Percentiles rank a stretch among this genome's conserved stretches.
Evolutionary conservation across 2,888 invertebrate species (phyloP).

Genomic region (Anthrax anthrax): DNA sequence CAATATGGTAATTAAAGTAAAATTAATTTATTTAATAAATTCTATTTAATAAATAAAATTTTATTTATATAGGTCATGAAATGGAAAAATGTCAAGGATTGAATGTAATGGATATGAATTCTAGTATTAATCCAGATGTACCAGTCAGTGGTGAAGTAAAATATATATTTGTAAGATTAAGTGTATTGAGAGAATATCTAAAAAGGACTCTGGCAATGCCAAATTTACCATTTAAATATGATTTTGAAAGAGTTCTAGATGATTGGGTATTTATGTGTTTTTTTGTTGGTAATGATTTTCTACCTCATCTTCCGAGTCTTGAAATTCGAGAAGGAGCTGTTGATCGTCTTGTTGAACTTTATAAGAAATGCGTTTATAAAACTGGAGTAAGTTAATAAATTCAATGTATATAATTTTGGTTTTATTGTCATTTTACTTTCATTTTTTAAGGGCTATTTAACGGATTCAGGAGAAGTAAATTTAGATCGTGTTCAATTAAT

Average conservation of each 20-base stretch:
- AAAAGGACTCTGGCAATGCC: slow-evolving; percentile 80
- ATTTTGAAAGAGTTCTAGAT: slow-evolving; percentile 88
- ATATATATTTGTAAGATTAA: slow-evolving; percentile 87
- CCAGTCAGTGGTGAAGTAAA: slow-evolving; percentile 60
- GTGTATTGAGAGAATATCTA: slow-evolving; percentile 85
- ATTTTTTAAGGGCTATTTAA: slow-evolving; percentile 67
- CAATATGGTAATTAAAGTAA: slow-evolving; percentile 42
- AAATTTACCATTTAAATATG: slow-evolving; percentile 76
- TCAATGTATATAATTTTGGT: neutral
- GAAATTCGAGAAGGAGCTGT: slow-evolving; percentile 97
- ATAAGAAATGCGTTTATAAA: slow-evolving; percentile 87
- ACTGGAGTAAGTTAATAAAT: slow-evolving; percentile 52
- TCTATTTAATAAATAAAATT: slow-evolving; percentile 26
- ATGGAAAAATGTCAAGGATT: slow-evolving; percentile 83
- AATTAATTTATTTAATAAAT: neutral
- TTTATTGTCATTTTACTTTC: slow-evolving; percentile 1
- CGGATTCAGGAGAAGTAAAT: slow-evolving; percentile 87
- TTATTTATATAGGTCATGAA: slow-evolving; percentile 57
- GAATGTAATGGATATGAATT: slow-evolving; percentile 41
- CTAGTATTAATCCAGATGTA: slow-evolving; percentile 36
- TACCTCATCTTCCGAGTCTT: slow-evolving; percentile 93
- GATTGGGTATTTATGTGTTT: slow-evolving; percentile 99
- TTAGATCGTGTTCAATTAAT: slow-evolving; percentile 89
- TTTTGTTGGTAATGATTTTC: slow-evolving; percentile 97
- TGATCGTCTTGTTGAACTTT: slow-evolving; percentile 79